Percentiles rank a stretch among this genome's conserved stretches.
Conservation (phyloP, 2,113 vertebrate genomes). For the Leptosomus discolor region DNA sequence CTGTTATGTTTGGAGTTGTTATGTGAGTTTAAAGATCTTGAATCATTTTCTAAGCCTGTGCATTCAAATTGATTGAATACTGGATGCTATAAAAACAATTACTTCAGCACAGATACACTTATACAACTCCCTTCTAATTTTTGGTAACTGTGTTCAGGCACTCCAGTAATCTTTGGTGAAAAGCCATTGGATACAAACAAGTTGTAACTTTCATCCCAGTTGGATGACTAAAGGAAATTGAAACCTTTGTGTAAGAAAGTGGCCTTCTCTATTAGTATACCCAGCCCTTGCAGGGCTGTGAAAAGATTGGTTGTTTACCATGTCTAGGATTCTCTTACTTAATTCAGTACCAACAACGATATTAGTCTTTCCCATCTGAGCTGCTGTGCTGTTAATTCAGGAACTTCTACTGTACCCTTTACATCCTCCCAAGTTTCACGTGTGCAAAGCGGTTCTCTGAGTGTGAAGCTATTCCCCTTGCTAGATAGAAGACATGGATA, state of each 20-base stretch:
- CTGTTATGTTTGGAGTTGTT: constrained; percentile 63
- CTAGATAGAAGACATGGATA: background rate
- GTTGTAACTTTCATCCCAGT: background rate
- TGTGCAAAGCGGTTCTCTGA: background rate
- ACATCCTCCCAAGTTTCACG: background rate
- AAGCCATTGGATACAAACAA: constrained; percentile 32
- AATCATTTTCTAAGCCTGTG: constrained; percentile 51
- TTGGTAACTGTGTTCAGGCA: background rate
- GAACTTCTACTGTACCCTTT: background rate
- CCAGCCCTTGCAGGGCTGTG: background rate
- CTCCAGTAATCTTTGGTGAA: constrained; percentile 29
- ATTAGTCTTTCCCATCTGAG: background rate
- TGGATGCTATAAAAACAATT: constrained; percentile 55
- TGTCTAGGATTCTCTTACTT: background rate
- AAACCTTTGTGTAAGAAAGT: background rate
- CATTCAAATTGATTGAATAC: constrained; percentile 52
- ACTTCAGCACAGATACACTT: constrained; percentile 58
- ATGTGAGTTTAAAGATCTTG: constrained; percentile 47
- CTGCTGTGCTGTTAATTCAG: background rate
- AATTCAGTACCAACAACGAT: background rate
- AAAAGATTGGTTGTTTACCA: background rate
- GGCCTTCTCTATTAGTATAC: background rate
- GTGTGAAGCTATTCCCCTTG: background rate
- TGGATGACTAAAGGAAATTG: constrained; percentile 3
- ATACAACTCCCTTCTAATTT: constrained; percentile 39